Conservation (phyloP, 2,113 vertebrate species). For the Dryoscopus gambensis region DNA sequence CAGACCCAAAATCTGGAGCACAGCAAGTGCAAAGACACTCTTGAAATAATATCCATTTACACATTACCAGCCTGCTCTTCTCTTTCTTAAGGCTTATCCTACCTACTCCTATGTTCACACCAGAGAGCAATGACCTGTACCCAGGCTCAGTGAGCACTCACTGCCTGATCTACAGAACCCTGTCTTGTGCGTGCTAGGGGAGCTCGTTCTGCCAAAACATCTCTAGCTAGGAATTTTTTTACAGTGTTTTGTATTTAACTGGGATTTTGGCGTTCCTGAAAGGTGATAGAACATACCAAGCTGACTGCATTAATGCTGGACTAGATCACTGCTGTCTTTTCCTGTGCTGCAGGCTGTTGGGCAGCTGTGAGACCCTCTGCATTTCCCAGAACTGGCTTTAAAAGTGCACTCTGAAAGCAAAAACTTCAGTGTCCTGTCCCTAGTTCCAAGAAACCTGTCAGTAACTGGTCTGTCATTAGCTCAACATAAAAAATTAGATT, state of each 20-base stretch:
- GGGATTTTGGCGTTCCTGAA: not conserved
- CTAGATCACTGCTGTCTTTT: not conserved
- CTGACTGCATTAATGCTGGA: not conserved
- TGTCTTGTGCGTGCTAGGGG: not conserved
- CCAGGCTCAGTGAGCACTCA: not conserved
- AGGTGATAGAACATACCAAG: not conserved
- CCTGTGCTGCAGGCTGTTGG: not conserved
- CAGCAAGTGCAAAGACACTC: slow-evolving; percentile 9
- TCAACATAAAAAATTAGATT: not conserved
- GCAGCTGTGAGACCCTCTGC: not conserved
- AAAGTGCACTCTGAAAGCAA: not conserved
- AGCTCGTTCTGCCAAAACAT: not conserved
- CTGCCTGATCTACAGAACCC: not conserved
- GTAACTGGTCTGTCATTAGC: not conserved
- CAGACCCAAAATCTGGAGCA: slow-evolving; percentile 26
- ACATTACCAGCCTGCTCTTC: not conserved
- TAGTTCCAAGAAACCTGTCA: not conserved
- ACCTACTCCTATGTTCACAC: not conserved
- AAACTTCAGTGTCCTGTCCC: not conserved
- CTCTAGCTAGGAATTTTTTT: not conserved
- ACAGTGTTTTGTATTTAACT: not conserved
- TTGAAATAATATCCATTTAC: slow-evolving; percentile 34
- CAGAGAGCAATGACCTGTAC: not conserved
- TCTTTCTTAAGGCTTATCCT: not conserved
- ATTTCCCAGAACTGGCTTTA: not conserved